Conservation (phyloP, 2,888 invertebrate genomes). For the Yponomeuta plumbellus region DNA sequence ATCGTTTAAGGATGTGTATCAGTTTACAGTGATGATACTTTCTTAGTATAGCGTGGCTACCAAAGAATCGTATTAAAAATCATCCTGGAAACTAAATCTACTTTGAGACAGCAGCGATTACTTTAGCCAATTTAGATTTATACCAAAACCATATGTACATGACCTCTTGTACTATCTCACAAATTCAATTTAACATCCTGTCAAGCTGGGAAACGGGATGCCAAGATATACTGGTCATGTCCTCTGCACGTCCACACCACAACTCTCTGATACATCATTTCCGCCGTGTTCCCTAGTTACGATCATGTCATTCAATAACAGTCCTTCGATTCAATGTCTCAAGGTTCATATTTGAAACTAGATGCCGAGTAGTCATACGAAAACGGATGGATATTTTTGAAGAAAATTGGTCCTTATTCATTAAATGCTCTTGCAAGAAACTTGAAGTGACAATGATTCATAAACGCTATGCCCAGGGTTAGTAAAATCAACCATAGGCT, state of each 20-base stretch:
- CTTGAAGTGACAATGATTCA: not conserved
- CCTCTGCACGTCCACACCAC: constrained; percentile 51
- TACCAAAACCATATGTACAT: constrained; percentile 43
- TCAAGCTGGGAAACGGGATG: constrained; percentile 26
- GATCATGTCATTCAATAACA: constrained; percentile 32
- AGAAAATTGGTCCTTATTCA: constrained; percentile 24
- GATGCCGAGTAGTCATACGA: not conserved
- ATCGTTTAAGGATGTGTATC: too few relatives aligned
- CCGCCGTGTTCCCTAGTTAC: constrained; percentile 61
- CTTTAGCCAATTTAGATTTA: constrained; percentile 67
- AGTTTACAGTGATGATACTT: too few relatives aligned
- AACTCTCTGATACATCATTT: constrained; percentile 66
- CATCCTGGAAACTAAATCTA: not conserved
- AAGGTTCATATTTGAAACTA: constrained; percentile 26
- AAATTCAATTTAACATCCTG: constrained; percentile 27
- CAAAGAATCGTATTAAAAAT: not conserved
- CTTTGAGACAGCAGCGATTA: constrained; percentile 56
- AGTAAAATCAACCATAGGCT: too few relatives aligned
- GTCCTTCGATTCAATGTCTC: constrained; percentile 30
- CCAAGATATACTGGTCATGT: constrained; percentile 48
- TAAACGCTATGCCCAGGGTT: too few relatives aligned
- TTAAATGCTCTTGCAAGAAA: not conserved
- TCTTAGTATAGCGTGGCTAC: too few relatives aligned
- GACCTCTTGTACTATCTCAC: constrained; percentile 40
- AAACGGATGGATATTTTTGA: constrained; percentile 35